Conservation (phyloP, 2,113 vertebrate genomes). For the Oncorhynchus keta region DNA sequence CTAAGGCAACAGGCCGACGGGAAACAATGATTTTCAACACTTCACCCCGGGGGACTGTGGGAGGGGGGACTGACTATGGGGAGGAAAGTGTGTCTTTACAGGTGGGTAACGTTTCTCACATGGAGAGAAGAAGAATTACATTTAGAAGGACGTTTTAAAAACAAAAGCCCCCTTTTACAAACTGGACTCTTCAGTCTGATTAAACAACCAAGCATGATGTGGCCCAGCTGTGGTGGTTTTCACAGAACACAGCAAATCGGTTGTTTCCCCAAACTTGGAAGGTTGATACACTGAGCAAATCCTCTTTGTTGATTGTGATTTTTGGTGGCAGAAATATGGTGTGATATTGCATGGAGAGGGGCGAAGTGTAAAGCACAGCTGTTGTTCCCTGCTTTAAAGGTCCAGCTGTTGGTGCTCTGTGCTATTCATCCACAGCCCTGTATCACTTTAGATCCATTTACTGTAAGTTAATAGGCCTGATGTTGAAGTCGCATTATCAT, state of each 20-base stretch:
- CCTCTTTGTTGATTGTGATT: constrained; percentile 73
- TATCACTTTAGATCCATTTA: neutral
- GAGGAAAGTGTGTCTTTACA: constrained; percentile 39
- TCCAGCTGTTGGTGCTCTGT: constrained; percentile 56
- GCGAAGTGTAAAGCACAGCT: constrained; percentile 77
- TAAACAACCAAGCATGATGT: neutral
- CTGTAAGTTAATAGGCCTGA: constrained; percentile 5
- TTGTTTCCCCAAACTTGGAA: constrained; percentile 50
- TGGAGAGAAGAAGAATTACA: neutral
- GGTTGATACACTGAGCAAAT: constrained; percentile 67
- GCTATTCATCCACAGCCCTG: constrained; percentile 13
- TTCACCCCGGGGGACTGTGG: constrained; percentile 24
- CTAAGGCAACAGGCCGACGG: constrained; percentile 55
- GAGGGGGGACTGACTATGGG: constrained; percentile 24
- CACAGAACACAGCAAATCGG: constrained; percentile 30
- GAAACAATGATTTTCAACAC: constrained; percentile 65
- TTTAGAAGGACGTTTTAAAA: too few species aligned
- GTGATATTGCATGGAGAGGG: constrained; percentile 72
- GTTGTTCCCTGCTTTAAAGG: constrained; percentile 56
- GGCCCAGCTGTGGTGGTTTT: constrained; percentile 53
- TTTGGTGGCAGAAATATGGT: constrained; percentile 65
- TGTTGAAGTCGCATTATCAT: constrained; percentile 6
- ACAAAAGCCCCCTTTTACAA: neutral
- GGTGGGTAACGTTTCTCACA: neutral
- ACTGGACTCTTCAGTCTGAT: neutral